Conservation (phyloP, 2,888 invertebrate genomes). For the Tinea pellionella region DNA sequence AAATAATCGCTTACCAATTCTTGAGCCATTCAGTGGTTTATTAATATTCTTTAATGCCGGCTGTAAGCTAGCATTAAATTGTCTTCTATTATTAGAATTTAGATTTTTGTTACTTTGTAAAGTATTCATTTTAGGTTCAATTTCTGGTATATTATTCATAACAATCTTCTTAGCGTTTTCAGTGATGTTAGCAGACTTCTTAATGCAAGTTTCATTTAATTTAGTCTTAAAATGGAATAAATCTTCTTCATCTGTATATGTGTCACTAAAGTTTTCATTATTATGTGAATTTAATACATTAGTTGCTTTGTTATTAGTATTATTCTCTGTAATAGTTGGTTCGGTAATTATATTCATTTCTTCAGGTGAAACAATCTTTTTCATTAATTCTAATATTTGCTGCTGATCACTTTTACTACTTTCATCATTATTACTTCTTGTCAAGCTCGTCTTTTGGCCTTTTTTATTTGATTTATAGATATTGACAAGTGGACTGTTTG, state of each 20-base stretch:
- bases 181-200: neutral
- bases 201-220: neutral
- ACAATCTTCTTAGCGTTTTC: neutral
- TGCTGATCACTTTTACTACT: conserved; percentile 26
- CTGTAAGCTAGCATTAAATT: too few species aligned
- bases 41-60: neutral
- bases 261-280: conserved; percentile 32
- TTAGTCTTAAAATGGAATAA: conserved; percentile 25
- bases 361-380: conserved; percentile 50
- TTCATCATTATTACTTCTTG: conserved; percentile 39
- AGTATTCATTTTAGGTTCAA: neutral
- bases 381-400: conserved; percentile 44
- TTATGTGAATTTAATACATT: neutral
- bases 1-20: neutral
- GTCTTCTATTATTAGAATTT: too few species aligned
- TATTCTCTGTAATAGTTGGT: conserved; percentile 21
- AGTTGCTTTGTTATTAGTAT: conserved; percentile 39
- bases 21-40: neutral
- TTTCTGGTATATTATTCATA: neutral
- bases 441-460: conserved; percentile 46
- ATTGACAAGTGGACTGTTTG: conserved; percentile 38
- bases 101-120: neutral
- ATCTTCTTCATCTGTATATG: conserved; percentile 52
- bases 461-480: conserved; percentile 33
- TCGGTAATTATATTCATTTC: conserved; percentile 39